Conservation (phyloP, 2,113 vertebrate genomes). For the Asarcornis scutulata region DNA sequence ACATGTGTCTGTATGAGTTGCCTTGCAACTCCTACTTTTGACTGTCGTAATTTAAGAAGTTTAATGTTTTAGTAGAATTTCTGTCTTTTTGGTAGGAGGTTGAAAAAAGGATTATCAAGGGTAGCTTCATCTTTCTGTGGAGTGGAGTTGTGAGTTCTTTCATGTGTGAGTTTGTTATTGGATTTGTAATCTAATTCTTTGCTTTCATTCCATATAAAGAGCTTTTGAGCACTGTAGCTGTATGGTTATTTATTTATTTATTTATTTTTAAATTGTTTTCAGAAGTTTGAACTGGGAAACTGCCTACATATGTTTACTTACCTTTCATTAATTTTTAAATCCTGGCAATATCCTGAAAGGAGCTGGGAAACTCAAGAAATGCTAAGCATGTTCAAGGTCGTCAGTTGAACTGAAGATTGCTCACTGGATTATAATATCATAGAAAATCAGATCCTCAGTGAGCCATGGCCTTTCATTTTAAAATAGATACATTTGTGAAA, state of each 20-base stretch:
- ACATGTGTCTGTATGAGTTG: not conserved
- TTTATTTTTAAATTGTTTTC: not conserved
- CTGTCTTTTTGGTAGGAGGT: not conserved
- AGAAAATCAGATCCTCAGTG: not conserved
- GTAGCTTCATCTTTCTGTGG: not conserved
- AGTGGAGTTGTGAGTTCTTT: not conserved
- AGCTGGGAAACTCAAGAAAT: not conserved
- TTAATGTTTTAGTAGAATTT: not conserved
- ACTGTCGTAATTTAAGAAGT: not conserved
- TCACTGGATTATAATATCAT: not conserved
- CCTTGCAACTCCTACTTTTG: not conserved
- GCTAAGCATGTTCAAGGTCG: not conserved
- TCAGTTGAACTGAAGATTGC: not conserved
- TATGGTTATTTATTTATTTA: not conserved
- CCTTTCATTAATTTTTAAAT: not conserved
- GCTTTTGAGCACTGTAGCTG: not conserved
- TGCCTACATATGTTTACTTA: not conserved
- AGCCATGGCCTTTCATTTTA: not conserved
- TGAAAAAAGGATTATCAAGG: not conserved
- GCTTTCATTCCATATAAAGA: not conserved
- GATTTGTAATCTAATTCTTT: not conserved
- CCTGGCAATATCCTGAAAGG: not conserved
- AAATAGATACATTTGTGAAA: not conserved
- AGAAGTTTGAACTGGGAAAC: not conserved
- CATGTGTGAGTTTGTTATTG: not conserved